These are phyloP conservation scores for Plectus sambesii DNA, from an alignment of 1,140 invertebrate species.

Conservation along the genomic window DNA sequence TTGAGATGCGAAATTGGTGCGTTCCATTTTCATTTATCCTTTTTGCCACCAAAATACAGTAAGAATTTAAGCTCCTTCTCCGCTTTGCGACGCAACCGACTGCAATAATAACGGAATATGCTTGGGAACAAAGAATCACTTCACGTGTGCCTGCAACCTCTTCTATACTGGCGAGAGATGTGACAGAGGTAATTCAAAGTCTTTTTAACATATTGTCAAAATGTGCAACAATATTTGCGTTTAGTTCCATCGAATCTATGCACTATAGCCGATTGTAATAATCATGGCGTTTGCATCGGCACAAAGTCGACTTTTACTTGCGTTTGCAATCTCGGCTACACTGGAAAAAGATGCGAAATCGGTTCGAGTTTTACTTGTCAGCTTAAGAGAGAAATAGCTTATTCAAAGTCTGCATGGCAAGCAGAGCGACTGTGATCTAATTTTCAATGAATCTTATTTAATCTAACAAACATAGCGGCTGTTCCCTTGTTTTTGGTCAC, in stretches of 20 bases:
- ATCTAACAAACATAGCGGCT: too few relatives aligned
- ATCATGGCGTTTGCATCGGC: slow-evolving; percentile 26
- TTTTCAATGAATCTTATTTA: too few relatives aligned
- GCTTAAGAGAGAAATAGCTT: too few relatives aligned
- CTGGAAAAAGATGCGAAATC: slow-evolving; percentile 20
- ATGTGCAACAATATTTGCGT: neutral
- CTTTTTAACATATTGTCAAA: neutral
- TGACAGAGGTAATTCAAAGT: slow-evolving; percentile 3
- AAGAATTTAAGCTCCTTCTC: slow-evolving; percentile 22
- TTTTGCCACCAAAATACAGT: slow-evolving; percentile 4
- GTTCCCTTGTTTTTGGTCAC: too few relatives aligned
- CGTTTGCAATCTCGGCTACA: slow-evolving; percentile 23
- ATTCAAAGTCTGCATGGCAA: too few relatives aligned
- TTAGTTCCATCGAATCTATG: slow-evolving; percentile 1
- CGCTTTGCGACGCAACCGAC: slow-evolving; percentile 26
- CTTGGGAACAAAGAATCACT: slow-evolving; percentile 20
- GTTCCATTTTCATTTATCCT: too few relatives aligned
- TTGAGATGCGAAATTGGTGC: slow-evolving; percentile 23
- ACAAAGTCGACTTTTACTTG: slow-evolving; percentile 19
- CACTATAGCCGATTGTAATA: slow-evolving; percentile 20
- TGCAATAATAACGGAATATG: slow-evolving; percentile 28
- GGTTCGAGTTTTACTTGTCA: too few relatives aligned
- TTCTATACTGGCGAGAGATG: slow-evolving; percentile 2
- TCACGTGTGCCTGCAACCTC: slow-evolving; percentile 3
- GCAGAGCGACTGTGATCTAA: too few relatives aligned